Percentiles rank a stretch among this genome's conserved stretches.
phyloP scores from a whole-genome alignment of 2,888 invertebrate genomes.

The Drosophila ezoana region DNA sequence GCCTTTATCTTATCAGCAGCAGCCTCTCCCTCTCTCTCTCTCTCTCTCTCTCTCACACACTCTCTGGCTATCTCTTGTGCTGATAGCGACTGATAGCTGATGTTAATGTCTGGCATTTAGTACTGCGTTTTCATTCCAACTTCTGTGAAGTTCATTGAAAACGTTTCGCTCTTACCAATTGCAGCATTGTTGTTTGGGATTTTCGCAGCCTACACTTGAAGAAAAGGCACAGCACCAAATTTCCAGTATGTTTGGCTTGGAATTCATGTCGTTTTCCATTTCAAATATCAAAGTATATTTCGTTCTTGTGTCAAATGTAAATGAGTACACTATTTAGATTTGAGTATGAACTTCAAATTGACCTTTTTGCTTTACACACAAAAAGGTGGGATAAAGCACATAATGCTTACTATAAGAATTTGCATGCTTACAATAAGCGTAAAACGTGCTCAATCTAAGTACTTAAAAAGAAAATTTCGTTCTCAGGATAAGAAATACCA shows the following conservation, averaged over 20 bases:
- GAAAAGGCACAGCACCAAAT: background rate
- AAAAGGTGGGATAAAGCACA: background rate
- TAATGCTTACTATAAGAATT: background rate
- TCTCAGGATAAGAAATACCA: too few relatives aligned
- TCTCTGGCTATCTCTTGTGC: constrained; percentile 4
- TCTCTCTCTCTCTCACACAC: background rate
- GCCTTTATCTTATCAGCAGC: constrained; percentile 55
- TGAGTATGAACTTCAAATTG: too few relatives aligned
- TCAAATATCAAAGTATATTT: too few relatives aligned
- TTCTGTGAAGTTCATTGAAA: constrained; percentile 15
- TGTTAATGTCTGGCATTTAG: constrained; percentile 37
- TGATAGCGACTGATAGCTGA: constrained; percentile 51
- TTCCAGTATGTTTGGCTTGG: too few relatives aligned
- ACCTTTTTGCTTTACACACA: background rate
- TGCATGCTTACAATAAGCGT: background rate
- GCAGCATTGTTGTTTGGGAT: constrained; percentile 37
- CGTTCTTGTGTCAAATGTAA: too few relatives aligned
- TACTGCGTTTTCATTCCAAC: constrained; percentile 29
- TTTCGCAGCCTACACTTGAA: constrained; percentile 10
- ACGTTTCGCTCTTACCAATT: constrained; percentile 25
- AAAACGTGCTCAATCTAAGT: background rate
- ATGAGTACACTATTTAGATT: too few relatives aligned
- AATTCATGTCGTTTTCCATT: background rate
- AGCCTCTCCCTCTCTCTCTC: background rate
- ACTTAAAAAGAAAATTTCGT: background rate